Percentiles rank a stretch among this genome's conserved stretches.
phyloP scores from a whole-genome alignment of 2,113 vertebrate species.

The Bubo bubo region DNA sequence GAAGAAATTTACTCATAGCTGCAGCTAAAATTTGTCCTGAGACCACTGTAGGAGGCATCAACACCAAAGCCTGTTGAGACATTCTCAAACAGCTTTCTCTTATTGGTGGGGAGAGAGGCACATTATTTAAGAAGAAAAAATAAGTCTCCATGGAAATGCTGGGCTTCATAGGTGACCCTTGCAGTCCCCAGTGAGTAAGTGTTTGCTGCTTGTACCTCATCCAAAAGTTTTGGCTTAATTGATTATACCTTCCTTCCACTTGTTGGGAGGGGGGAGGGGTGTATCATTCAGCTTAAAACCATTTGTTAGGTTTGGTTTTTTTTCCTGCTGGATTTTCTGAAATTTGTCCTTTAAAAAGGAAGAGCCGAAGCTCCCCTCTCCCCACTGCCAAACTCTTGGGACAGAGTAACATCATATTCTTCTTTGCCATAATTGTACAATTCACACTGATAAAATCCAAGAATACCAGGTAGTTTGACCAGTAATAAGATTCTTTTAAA shows the following conservation, averaged over 20 bases:
- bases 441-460: not conserved
- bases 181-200: not conserved
- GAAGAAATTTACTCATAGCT: not conserved
- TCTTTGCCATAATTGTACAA: not conserved
- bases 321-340: not conserved
- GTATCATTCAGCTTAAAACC: not conserved
- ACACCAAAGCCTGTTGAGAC: not conserved
- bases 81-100: not conserved
- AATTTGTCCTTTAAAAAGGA: not conserved
- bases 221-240: not conserved
- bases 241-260: not conserved
- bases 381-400: fast-evolving
- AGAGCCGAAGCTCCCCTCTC: not conserved
- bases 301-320: not conserved
- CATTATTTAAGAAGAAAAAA: not conserved
- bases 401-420: not conserved
- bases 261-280: not conserved
- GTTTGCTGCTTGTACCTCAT: not conserved
- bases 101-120: not conserved
- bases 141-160: not conserved
- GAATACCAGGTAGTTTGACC: not conserved
- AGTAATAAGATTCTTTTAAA: not conserved
- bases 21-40: not conserved
- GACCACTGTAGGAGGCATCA: not conserved
- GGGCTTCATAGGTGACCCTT: not conserved